A percentile compares a stretch with the other conserved stretches of the same genome.
Conservation (phyloP, 1,140 invertebrate species). For the Aphis gossypii region DNA sequence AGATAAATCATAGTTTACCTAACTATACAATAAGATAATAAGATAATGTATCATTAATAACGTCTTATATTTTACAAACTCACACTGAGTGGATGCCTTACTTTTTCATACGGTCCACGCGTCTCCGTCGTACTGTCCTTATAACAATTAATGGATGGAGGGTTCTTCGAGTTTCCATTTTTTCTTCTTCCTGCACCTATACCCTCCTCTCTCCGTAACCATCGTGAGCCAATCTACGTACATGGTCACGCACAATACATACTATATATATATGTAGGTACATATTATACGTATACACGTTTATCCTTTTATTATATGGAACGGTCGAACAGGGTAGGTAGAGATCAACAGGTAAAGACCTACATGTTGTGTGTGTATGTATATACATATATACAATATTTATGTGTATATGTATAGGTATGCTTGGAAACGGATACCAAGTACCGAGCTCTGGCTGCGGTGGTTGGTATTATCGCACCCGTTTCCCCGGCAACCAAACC, state of each 20-base stretch:
- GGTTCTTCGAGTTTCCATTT: background rate
- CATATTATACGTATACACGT: background rate
- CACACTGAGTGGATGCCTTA: background rate
- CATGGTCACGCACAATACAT: background rate
- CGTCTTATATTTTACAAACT: background rate
- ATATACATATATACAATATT: too few species aligned
- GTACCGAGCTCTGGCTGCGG: background rate
- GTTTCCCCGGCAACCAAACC: constrained; percentile 35
- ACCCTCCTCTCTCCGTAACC: background rate
- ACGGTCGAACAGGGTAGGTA: background rate
- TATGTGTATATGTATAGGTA: background rate
- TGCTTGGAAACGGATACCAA: background rate
- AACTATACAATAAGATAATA: background rate
- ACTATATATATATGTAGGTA: background rate
- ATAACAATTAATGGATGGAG: background rate
- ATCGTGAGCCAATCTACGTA: background rate
- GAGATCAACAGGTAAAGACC: constrained; percentile 33
- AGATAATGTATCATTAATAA: background rate
- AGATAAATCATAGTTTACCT: background rate
- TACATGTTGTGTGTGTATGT: background rate
- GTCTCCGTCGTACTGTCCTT: background rate
- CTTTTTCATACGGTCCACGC: background rate
- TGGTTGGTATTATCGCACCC: constrained; percentile 10
- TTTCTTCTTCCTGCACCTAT: background rate
- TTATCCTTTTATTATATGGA: background rate